A percentile compares a stretch with the other conserved stretches of the same genome.
Conservation (phyloP, 1,140 invertebrate genomes). For the Himalopsyche phryganea region DNA sequence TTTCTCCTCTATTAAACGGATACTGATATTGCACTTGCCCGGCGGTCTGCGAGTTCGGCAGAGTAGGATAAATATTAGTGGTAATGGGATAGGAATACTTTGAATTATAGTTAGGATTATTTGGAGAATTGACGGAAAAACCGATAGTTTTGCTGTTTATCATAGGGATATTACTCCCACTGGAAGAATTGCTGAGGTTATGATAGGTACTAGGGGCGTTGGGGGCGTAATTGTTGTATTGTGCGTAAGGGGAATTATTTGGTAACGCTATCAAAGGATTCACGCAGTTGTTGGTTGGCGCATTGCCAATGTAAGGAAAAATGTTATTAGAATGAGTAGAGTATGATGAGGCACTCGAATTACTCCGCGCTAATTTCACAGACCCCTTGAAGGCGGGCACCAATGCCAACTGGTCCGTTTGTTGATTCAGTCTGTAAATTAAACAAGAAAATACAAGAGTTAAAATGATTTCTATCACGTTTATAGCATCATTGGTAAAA, state of each 20-base stretch:
- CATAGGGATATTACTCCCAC: no score
- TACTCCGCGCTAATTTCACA: slow-evolving; percentile 20
- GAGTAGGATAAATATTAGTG: no score
- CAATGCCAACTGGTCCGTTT: slow-evolving; percentile 38
- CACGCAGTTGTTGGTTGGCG: slow-evolving; percentile 11
- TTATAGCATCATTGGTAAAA: no score
- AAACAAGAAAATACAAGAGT: neutral
- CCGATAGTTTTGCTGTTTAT: no score
- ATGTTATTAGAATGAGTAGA: slow-evolving; percentile 19
- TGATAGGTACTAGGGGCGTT: no score
- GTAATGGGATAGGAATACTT: no score
- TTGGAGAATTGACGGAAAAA: no score
- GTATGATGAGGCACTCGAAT: slow-evolving; percentile 18
- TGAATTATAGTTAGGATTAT: no score
- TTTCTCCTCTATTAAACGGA: neutral
- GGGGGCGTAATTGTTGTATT: no score
- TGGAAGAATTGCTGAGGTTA: no score
- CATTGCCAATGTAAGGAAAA: slow-evolving; percentile 16
- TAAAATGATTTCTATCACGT: no score
- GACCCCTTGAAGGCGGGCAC: slow-evolving; percentile 10
- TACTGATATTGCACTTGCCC: slow-evolving; percentile 16
- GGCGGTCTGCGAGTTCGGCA: no score
- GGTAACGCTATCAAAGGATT: slow-evolving; percentile 29
- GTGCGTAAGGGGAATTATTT: slow-evolving; percentile 9
- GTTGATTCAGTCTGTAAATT: slow-evolving; percentile 44